Percentiles rank a stretch among this genome's conserved stretches.
Conservation (phyloP, 1,140 invertebrate genomes). For the Hypsibius dujardini region DNA sequence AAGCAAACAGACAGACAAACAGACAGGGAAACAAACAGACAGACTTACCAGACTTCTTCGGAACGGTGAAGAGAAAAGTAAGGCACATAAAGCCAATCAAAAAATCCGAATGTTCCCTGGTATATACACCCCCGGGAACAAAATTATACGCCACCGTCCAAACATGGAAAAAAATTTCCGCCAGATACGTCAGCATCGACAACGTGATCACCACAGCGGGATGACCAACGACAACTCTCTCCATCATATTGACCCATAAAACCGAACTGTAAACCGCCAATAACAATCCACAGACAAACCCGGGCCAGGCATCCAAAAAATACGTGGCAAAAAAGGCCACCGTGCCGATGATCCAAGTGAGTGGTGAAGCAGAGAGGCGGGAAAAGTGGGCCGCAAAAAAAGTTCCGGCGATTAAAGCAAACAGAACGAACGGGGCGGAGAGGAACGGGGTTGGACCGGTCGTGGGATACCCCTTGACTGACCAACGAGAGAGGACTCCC, state of each 20-base stretch:
- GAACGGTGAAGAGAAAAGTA: background rate
- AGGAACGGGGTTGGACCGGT: conserved; percentile 26
- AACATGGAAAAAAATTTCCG: conserved; percentile 33
- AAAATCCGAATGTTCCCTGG: conserved; percentile 32
- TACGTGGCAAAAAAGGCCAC: conserved; percentile 26
- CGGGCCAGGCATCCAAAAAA: conserved; percentile 28
- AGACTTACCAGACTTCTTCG: background rate
- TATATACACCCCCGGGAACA: conserved; percentile 34
- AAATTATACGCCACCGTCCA: conserved; percentile 36
- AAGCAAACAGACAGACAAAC: background rate
- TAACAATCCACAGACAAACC: conserved; percentile 29
- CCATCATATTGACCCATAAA: conserved; percentile 30
- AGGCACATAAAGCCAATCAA: conserved; percentile 26
- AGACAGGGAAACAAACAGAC: conserved; percentile 16
- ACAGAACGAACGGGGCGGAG: background rate
- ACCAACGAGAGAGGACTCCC: conserved; percentile 31
- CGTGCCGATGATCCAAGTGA: conserved; percentile 29
- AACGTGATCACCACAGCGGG: conserved; percentile 28
- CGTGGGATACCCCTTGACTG: conserved; percentile 29
- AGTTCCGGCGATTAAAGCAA: background rate
- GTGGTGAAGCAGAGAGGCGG: conserved; percentile 17
- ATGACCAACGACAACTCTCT: conserved; percentile 28
- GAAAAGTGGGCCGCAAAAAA: background rate
- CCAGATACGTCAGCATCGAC: conserved; percentile 29
- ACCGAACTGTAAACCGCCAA: conserved; percentile 31